Percentiles rank a stretch among this genome's conserved stretches.
phyloP scores from a whole-genome alignment of 2,113 vertebrate genomes.

The Bubo bubo region DNA sequence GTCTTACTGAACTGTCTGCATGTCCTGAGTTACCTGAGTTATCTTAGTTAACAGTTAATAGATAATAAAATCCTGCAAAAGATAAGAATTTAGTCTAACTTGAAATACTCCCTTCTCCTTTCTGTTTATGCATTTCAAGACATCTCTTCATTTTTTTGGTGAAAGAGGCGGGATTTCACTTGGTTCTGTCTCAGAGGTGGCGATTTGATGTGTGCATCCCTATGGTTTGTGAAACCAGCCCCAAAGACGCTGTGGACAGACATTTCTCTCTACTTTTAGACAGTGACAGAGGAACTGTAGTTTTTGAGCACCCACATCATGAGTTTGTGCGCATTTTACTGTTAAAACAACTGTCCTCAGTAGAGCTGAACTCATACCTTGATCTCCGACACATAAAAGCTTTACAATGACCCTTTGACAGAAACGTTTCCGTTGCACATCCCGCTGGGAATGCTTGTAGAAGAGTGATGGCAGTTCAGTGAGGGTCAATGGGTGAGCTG shows the following conservation, averaged over 20 bases:
- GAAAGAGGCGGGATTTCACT: not conserved
- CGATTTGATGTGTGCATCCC: not conserved
- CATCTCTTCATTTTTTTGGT: not conserved
- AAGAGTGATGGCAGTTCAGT: not conserved
- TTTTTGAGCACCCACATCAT: not conserved
- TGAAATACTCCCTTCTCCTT: not conserved
- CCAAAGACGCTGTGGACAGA: not conserved
- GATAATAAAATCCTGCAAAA: not conserved
- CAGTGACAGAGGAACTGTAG: not conserved
- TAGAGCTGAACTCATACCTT: not conserved
- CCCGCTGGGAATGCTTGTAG: not conserved
- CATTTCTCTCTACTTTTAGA: not conserved
- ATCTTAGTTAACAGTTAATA: not conserved
- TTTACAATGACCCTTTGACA: not conserved
- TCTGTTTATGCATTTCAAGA: not conserved
- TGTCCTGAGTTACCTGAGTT: not conserved
- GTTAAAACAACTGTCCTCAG: not conserved
- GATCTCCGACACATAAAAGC: not conserved
- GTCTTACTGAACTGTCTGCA: not conserved
- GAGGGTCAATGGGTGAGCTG: not conserved
- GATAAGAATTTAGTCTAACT: not conserved
- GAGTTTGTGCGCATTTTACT: not conserved
- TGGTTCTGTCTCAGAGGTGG: not conserved
- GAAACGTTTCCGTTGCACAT: not conserved
- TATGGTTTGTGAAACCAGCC: not conserved